phyloP scores from a whole-genome alignment of 2,888 invertebrate species.

The Octodonta nipae region DNA sequence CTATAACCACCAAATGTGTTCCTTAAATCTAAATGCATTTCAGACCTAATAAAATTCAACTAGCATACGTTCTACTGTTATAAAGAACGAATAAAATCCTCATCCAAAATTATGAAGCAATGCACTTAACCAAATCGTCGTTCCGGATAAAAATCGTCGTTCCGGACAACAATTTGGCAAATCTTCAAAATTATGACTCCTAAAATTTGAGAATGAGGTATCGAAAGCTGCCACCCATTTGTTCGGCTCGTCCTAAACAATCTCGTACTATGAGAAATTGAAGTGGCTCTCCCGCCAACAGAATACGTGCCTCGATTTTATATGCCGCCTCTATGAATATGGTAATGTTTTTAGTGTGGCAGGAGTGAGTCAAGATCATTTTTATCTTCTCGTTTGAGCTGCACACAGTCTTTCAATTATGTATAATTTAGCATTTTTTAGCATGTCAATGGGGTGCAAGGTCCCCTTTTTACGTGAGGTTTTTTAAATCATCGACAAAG shows the following conservation, averaged over 20 bases:
- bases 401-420: slow-evolving; percentile 14
- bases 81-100: too few species aligned
- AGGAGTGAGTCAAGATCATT: slow-evolving; percentile 7
- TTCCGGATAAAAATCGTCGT: neutral
- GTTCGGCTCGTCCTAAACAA: slow-evolving; percentile 23
- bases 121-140: too few species aligned
- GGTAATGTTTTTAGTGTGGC: slow-evolving; percentile 23
- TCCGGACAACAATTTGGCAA: too few species aligned
- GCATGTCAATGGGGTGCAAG: slow-evolving; percentile 15
- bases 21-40: too few species aligned
- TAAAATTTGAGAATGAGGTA: slow-evolving; percentile 6
- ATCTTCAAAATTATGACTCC: too few species aligned
- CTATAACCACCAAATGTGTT: too few species aligned
- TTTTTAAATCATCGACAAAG: slow-evolving; percentile 8
- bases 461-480: slow-evolving; percentile 11
- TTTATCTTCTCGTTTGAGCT: slow-evolving; percentile 15
- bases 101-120: too few species aligned
- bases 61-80: too few species aligned
- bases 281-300: slow-evolving; percentile 26
- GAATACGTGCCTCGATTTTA: slow-evolving; percentile 28
- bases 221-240: slow-evolving; percentile 17
- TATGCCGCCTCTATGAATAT: slow-evolving; percentile 25
- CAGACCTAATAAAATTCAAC: too few species aligned
- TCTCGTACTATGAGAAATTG: slow-evolving; percentile 23
- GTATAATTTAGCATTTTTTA: slow-evolving; percentile 17